phyloP scores from a whole-genome alignment of 2,888 invertebrate species.

The Acanthosepion lycidas region DNA sequence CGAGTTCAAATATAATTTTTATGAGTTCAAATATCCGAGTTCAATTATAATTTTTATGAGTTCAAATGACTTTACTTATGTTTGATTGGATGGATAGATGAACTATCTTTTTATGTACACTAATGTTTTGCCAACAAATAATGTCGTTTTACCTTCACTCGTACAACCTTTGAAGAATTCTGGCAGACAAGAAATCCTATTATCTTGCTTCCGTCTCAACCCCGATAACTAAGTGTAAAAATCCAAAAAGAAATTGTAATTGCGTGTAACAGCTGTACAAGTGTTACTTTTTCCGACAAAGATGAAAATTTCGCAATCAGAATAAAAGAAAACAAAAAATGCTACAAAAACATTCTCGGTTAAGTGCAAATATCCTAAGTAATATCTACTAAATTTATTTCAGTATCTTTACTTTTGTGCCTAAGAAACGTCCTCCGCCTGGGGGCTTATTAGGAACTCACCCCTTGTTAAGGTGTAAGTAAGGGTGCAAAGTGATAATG shows the following conservation, averaged over 20 bases:
- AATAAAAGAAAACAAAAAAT: neutral
- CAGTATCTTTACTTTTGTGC: too few species aligned
- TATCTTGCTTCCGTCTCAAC: neutral
- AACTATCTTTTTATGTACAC: neutral
- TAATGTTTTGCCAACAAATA: neutral
- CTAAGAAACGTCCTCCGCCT: too few species aligned
- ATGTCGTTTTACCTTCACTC: neutral
- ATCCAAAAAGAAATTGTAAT: neutral
- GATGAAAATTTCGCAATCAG: neutral
- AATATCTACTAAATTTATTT: too few species aligned
- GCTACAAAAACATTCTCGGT: neutral
- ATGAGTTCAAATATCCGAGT: too few species aligned
- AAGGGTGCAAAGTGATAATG: too few species aligned
- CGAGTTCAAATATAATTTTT: too few species aligned
- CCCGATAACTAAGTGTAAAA: neutral
- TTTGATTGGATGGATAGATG: too few species aligned
- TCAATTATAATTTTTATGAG: too few species aligned
- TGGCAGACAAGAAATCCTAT: neutral
- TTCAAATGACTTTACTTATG: too few species aligned
- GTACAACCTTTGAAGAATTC: neutral
- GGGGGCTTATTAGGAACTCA: too few species aligned
- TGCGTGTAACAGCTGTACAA: neutral
- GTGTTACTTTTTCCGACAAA: neutral
- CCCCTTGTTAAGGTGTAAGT: too few species aligned
- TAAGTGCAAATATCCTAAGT: neutral